Evolutionary conservation across 1,140 invertebrate genomes (phyloP), one percentile per base, ranked within the genome.

Genomic region (Pseudobourletiella spinata): DNA sequence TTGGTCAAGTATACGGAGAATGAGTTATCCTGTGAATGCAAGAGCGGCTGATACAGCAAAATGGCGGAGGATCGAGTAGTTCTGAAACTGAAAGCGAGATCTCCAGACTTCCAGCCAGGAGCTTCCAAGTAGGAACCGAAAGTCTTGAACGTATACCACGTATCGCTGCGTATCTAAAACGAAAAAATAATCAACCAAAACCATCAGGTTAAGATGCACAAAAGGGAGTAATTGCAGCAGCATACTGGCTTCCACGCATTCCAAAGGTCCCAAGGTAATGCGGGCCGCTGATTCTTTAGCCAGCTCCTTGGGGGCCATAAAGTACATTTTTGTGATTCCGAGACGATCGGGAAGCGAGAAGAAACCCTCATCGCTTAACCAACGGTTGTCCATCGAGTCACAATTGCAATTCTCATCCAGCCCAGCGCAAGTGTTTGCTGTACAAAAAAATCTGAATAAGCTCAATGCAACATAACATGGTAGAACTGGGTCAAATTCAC

Each of bases 191-290:
- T n/a, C 24, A 11, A 44, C 25, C 8, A 18, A 50, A 24, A 16
- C 20, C 11, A n/a, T n/a, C n/a, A n/a, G n/a, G n/a, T n/a, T n/a
- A 39, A 39, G 32, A 39, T 11, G 32, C 32, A 39, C n/a, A 8
- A 39, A 39, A 39, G 8, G 32, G 32, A 39, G 32, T 8, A 39
- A n/a, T n/a, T n/a, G n/a, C n/a, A n/a, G n/a, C n/a, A n/a, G 78
- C 83, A 82, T 78, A 94, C 91, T 92, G 60, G 89, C 92, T 81
- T 95, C 91, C 48, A 94, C 90, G 76, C 92, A 95, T 75, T 93
- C 88, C 51, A 95, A 76, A 14, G 90, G 89, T 3, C 91, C 91
- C 15, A 95, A 75, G 1, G 89, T 93, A 11, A 96, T 87, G 66
- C 89, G 80, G 1, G 88, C 91, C 62, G 86, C 83, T 1, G 89